These are phyloP conservation scores for Xylocopa sonorina DNA, from an alignment of 1,140 invertebrate genomes.

Conservation along the genomic window DNA sequence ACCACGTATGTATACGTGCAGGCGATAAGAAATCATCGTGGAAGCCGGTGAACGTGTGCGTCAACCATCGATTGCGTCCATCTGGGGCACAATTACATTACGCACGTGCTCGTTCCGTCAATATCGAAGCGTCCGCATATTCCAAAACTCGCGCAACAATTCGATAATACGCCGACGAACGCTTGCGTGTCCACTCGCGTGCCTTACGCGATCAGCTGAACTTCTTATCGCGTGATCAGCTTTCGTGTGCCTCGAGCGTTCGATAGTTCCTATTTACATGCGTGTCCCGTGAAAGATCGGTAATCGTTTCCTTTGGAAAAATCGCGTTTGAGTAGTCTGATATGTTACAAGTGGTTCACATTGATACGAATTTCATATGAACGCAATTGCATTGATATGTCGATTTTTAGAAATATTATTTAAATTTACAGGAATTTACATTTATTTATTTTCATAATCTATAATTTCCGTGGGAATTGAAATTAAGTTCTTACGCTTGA, in stretches of 20 bases:
- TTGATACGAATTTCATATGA: too few species aligned
- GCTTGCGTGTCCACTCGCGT: background rate
- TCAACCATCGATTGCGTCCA: background rate
- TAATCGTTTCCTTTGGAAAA: too few species aligned
- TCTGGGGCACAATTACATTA: background rate
- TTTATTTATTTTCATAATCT: too few species aligned
- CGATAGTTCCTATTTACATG: too few species aligned
- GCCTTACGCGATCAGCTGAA: background rate
- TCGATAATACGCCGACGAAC: background rate
- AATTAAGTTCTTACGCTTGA: background rate
- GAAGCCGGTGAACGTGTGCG: too few species aligned
- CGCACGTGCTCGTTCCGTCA: background rate
- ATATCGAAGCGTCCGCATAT: background rate
- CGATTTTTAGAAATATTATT: too few species aligned
- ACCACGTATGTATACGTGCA: constrained; percentile 20
- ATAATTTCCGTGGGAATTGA: background rate
- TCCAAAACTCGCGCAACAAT: too few species aligned
- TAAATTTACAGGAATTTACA: too few species aligned
- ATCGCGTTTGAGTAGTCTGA: too few species aligned
- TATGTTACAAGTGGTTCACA: too few species aligned
- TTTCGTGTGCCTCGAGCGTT: background rate
- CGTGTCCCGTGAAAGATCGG: background rate
- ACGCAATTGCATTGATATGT: too few species aligned
- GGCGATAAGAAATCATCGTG: constrained; percentile 40
- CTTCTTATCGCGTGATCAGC: background rate